Evolutionary conservation across 2,797 vertebrate genomes (phyloP).

Genomic region (Scyliorhinus canicula): DNA sequence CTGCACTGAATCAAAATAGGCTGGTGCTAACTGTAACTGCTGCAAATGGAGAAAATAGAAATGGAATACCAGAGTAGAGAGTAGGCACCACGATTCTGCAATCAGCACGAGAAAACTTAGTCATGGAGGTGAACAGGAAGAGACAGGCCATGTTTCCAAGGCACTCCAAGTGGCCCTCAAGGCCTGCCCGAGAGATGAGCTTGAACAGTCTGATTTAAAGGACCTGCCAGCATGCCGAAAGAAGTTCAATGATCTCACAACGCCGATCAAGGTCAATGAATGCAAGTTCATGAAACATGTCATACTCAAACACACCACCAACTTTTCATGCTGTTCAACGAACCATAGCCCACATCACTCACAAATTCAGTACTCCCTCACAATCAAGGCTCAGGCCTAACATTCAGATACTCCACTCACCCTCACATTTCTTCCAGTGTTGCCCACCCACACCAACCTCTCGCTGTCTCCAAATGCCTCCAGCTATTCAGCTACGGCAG

Average conservation of each 20-base stretch:
- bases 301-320: background rate
- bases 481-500: background rate
- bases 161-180: too few species aligned
- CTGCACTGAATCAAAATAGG: background rate
- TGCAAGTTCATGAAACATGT: background rate
- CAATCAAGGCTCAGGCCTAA: background rate
- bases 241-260: background rate
- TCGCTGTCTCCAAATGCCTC: too few species aligned
- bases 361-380: background rate
- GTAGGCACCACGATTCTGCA: background rate
- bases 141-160: background rate
- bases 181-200: background rate
- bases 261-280: background rate
- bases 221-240: background rate
- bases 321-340: background rate
- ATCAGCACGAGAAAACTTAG: background rate
- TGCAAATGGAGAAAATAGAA: background rate
- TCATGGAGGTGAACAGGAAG: background rate
- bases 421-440: background rate
- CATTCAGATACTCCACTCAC: background rate
- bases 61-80: background rate
- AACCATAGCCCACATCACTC: background rate
- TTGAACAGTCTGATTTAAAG: background rate
- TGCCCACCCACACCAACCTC: background rate
- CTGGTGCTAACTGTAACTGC: background rate